Conservation (phyloP, 2,113 vertebrate genomes). For the Microcebus jonahi region DNA sequence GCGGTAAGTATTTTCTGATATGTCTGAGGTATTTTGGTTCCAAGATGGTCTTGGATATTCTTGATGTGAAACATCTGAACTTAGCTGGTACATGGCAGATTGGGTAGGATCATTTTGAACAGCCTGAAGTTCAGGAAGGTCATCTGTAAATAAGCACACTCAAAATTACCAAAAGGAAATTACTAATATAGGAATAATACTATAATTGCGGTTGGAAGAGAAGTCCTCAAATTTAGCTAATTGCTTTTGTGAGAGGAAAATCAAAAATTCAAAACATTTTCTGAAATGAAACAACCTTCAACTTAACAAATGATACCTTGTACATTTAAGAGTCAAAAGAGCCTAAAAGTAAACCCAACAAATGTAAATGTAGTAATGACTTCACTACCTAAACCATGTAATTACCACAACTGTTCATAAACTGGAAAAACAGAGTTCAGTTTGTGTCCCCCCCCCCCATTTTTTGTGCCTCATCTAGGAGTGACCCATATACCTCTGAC, state of each 20-base stretch:
- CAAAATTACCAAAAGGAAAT: constrained; percentile 44
- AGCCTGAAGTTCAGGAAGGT: constrained; percentile 97
- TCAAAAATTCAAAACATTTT: constrained; percentile 10
- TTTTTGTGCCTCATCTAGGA: constrained; percentile 20
- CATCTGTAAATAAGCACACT: constrained; percentile 87
- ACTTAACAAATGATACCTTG: background rate
- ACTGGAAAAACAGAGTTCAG: background rate
- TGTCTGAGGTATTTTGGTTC: constrained; percentile 88
- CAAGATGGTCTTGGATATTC: constrained; percentile 88
- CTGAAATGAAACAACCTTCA: constrained; percentile 18
- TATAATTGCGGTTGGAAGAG: background rate
- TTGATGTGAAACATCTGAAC: constrained; percentile 94
- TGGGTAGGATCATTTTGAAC: constrained; percentile 94
- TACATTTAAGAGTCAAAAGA: constrained; percentile 20
- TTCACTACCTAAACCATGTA: background rate
- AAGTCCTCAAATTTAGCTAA: constrained; percentile 42
- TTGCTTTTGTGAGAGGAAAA: background rate
- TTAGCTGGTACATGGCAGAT: constrained; percentile 91
- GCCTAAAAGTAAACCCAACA: background rate
- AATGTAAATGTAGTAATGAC: background rate
- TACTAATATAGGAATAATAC: background rate
- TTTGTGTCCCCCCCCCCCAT: background rate
- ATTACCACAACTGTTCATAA: background rate
- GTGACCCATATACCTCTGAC: background rate
- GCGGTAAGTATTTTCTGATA: constrained; percentile 85